Conservation (phyloP, 2,113 vertebrate genomes). For the Puma concolor region DNA sequence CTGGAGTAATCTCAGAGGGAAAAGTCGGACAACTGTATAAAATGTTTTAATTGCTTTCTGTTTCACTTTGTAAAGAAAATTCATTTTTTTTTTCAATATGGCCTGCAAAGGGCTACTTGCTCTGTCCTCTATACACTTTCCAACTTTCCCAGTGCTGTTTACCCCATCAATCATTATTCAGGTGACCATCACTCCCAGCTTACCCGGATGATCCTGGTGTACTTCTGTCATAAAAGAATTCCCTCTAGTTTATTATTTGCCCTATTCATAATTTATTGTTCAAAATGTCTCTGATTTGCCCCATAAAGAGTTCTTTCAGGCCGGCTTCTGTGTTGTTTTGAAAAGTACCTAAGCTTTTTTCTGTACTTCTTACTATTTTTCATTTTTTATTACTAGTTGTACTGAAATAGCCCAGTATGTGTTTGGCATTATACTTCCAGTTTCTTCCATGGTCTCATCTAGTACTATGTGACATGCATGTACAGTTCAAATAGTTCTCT, state of each 20-base stretch:
- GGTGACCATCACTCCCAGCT: background rate
- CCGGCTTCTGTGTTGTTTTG: background rate
- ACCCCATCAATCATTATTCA: background rate
- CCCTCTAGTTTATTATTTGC: background rate
- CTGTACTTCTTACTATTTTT: background rate
- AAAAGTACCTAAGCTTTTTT: background rate
- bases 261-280: background rate
- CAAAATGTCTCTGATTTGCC: background rate
- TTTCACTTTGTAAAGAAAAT: background rate
- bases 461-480: background rate
- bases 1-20: background rate
- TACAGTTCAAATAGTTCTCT: slow-evolving; percentile 22
- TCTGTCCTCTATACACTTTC: background rate
- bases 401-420: background rate
- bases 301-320: background rate
- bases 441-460: background rate
- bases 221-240: background rate
- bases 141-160: background rate
- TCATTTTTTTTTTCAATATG: background rate
- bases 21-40: background rate
- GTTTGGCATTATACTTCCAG: background rate
- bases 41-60: slow-evolving; percentile 1
- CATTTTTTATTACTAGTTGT: background rate
- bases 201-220: background rate
- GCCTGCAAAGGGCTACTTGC: background rate